Evolutionary conservation across 1,140 invertebrate genomes (phyloP).

Genomic region (Heliconius eleuchia): DNA sequence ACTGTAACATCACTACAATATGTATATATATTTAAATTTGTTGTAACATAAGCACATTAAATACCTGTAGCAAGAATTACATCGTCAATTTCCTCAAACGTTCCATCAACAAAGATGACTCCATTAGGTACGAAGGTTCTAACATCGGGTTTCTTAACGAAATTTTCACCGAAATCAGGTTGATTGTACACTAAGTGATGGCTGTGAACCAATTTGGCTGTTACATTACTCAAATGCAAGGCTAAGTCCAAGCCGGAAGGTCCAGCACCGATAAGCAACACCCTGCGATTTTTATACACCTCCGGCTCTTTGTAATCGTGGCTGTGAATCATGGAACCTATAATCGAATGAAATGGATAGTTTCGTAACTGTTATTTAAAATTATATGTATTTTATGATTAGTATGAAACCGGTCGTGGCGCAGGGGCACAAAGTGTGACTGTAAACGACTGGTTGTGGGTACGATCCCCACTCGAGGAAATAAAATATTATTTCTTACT

Average conservation of each 20-base stretch:
- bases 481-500: no score
- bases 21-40: no score
- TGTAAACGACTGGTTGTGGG: no score
- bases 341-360: conserved; percentile 25
- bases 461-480: no score
- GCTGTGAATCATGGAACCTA: conserved; percentile 86
- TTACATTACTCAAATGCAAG: conserved; percentile 87
- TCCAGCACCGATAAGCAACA: conserved; percentile 92
- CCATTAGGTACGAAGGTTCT: conserved; percentile 79
- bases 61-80: conserved; percentile 91
- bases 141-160: conserved; percentile 85
- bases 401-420: no score
- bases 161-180: conserved; percentile 83
- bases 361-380: not conserved
- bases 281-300: conserved; percentile 84
- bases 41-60: conserved; percentile 2
- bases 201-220: conserved; percentile 85
- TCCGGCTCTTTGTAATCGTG: conserved; percentile 91
- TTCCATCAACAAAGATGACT: conserved; percentile 84
- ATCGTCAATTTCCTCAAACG: conserved; percentile 84
- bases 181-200: conserved; percentile 83
- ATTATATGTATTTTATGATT: no score
- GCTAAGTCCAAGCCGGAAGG: conserved; percentile 92
- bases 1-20: no score
- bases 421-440: no score